Evolutionary conservation across 1,140 invertebrate species (phyloP).

Genomic region (Sitodiplosis mosellana): DNA sequence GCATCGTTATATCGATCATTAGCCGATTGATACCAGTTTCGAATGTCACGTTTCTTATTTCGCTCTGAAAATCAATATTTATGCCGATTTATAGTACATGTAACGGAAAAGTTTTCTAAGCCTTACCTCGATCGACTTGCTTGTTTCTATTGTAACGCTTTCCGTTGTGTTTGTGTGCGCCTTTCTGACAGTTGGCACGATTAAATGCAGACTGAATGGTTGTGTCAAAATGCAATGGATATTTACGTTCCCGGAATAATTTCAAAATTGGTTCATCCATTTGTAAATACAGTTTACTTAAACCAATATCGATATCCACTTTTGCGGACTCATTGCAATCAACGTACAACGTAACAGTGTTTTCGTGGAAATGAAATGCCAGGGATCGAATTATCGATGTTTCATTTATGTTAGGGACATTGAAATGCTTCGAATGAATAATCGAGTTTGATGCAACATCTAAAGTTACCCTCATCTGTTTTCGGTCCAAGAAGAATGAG

Average conservation of each 20-base stretch:
- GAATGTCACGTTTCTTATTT: constrained; percentile 25
- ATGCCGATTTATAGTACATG: not conserved
- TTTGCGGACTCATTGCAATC: constrained; percentile 22
- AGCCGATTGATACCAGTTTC: constrained; percentile 15
- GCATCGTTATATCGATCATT: constrained; percentile 1
- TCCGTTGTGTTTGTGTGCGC: constrained; percentile 16
- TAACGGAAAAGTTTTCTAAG: not conserved
- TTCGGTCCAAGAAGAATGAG: constrained; percentile 41
- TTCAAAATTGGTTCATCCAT: constrained; percentile 25
- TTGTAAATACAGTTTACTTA: constrained; percentile 21
- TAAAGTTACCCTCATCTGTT: constrained; percentile 34
- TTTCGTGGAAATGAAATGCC: constrained; percentile 20
- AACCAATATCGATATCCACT: constrained; percentile 20
- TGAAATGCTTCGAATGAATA: constrained; percentile 20
- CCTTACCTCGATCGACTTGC: constrained; percentile 19
- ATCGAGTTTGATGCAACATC: constrained; percentile 22
- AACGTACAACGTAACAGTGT: constrained; percentile 18
- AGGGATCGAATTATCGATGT: constrained; percentile 22
- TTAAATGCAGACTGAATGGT: constrained; percentile 21
- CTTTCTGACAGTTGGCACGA: constrained; percentile 23
- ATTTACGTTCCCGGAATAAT: constrained; percentile 30
- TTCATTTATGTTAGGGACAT: constrained; percentile 21
- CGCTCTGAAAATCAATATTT: constrained; percentile 14
- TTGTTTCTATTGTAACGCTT: constrained; percentile 21
- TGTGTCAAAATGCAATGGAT: constrained; percentile 27